These are phyloP conservation scores for Neocloeon triangulifer DNA, from an alignment of 1,140 invertebrate genomes.

Conservation along the genomic window DNA sequence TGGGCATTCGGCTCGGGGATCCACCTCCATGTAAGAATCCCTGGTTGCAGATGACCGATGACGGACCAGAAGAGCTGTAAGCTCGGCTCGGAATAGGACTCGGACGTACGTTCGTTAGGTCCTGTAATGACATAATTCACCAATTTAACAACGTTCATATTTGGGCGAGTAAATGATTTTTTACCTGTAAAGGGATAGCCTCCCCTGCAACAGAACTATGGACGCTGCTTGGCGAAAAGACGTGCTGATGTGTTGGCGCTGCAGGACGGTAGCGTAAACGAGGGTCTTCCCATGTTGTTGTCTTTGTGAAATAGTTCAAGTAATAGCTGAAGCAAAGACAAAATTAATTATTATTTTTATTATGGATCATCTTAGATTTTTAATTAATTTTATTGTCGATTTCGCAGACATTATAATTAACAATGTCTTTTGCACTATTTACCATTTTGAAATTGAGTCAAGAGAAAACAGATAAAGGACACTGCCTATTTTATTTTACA, in stretches of 20 bases:
- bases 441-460: no score
- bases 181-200: constrained; percentile 28
- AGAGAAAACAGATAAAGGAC: no score
- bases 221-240: constrained; percentile 19
- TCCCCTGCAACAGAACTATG: constrained; percentile 14
- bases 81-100: constrained; percentile 12
- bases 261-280: constrained; percentile 29
- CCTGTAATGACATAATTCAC: constrained; percentile 18
- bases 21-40: no score
- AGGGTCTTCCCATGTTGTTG: constrained; percentile 44
- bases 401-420: no score
- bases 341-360: no score
- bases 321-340: no score
- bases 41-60: constrained; percentile 2
- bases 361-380: no score
- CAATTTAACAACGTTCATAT: background rate
- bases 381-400: no score
- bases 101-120: constrained; percentile 21
- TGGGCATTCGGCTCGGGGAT: no score
- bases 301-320: constrained; percentile 46
- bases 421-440: no score
- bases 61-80: no score
- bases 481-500: no score
- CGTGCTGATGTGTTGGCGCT: constrained; percentile 16
- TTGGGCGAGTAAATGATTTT: constrained; percentile 8